Evolutionary conservation across 2,797 vertebrate species (phyloP).

Genomic region (Parauchenoglanis punctatus): DNA sequence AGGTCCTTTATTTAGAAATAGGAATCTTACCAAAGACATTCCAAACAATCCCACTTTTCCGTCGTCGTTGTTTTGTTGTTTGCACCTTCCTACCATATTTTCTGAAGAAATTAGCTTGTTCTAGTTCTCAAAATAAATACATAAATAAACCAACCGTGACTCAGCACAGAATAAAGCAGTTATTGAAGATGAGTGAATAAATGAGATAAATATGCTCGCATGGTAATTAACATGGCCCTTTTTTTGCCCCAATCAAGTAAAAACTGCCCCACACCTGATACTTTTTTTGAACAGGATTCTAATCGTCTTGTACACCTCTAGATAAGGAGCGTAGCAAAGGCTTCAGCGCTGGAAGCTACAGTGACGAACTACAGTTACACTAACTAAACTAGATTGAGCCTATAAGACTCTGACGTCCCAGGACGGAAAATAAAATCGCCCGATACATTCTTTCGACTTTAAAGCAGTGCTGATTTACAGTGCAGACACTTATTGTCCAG

Average conservation of each 20-base stretch:
- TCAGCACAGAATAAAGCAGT: not conserved
- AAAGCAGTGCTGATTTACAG: not conserved
- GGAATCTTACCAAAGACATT: not conserved
- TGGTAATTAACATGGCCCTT: not conserved
- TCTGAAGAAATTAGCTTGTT: not conserved
- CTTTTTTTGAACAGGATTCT: not conserved
- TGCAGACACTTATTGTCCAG: constrained; percentile 5
- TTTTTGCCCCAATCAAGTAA: not conserved
- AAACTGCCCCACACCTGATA: not conserved
- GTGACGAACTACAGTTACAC: not conserved
- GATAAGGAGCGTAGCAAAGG: not conserved
- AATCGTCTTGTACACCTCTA: not conserved
- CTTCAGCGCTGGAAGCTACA: not conserved
- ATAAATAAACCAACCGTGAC: not conserved
- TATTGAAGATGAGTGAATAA: not conserved
- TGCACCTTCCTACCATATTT: not conserved
- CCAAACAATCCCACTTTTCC: not conserved
- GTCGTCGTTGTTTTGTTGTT: not conserved
- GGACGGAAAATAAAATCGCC: not conserved
- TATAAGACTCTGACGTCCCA: not conserved
- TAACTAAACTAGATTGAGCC: not conserved
- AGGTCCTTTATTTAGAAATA: not conserved
- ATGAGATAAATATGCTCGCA: too few species aligned
- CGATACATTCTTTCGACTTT: not conserved
- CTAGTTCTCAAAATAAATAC: not conserved